Evolutionary conservation across 2,797 vertebrate genomes (phyloP), one percentile per base, ranked within the genome.

Genomic region (Alexandromys oeconomus): DNA sequence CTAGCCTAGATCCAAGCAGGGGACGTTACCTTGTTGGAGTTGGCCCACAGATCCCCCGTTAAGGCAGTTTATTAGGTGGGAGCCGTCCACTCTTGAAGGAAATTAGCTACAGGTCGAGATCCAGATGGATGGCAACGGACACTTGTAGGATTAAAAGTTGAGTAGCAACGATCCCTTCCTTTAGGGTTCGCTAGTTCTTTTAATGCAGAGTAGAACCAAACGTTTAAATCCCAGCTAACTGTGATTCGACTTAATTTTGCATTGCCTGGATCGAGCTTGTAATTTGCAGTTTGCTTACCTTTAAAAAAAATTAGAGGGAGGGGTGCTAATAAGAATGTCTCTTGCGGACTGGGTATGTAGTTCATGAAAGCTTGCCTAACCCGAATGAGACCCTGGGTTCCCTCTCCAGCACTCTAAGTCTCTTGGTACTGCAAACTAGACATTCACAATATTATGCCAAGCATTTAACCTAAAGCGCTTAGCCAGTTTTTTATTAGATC

Each of bases 251-350:
- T 80, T 84, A 57, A 27, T 27, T 79, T 87, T 57, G 2, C 76
- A 14, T 40, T 95, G 4, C 27, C 11, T 67, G 86, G 37, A n/a
- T 85, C 31, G 6, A 69, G 67, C 69, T 15, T 94, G 9, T 87
- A 82, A 88, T 93, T 61, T 29, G 19, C 10, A 57, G n/a, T 59
- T 73, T 77, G 57, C 65, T 1, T 69, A 7, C 37, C 21, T 59
- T 67, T 89, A 54, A 87, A 92, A 34, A 93, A 91, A 91, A 82
- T 19, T 87, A 43, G 21, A 89, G 74, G 6, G 48, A 76, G 5
- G 25, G 54, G 46, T 25, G 59, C 89, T 4, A 88, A 19, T 82
- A 76, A 93, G 63, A 51, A 5, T 51, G 25, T 1, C 2, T 94
- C 11, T 93, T n/a, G 67, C 29, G 59, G 87, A 15, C 31, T 77